phyloP scores from a whole-genome alignment of 2,888 invertebrate genomes.

The Sceliomorpha sp. region DNA sequence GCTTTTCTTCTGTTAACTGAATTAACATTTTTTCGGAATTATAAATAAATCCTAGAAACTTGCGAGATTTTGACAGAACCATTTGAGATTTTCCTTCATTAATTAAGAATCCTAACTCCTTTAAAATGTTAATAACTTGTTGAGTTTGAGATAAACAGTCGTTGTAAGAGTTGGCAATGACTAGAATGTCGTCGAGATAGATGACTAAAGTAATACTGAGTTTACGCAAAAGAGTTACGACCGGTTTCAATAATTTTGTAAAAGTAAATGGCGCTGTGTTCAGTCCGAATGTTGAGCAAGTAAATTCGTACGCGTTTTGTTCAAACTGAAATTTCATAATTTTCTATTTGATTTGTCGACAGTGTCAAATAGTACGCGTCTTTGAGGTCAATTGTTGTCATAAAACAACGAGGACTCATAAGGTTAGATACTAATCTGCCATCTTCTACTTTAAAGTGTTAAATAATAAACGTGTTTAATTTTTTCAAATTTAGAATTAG shows the following conservation, averaged over 20 bases:
- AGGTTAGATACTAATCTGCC: slow-evolving; percentile 28
- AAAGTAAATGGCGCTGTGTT: slow-evolving; percentile 21
- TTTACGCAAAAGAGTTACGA: no score
- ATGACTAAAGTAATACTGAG: no score
- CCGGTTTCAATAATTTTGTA: slow-evolving; percentile 25
- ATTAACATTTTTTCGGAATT: no score
- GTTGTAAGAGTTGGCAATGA: no score
- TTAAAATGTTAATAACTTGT: no score
- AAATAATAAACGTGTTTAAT: slow-evolving; percentile 41
- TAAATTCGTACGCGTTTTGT: slow-evolving; percentile 47
- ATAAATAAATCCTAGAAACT: no score
- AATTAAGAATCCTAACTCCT: no score
- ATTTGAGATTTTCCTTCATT: no score
- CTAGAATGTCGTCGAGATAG: no score
- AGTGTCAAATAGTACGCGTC: slow-evolving; percentile 45
- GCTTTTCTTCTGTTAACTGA: no score
- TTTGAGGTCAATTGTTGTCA: slow-evolving; percentile 43
- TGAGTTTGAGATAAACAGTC: no score
- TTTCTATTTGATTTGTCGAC: slow-evolving; percentile 30
- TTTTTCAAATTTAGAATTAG: slow-evolving; percentile 50
- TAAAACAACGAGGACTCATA: slow-evolving; percentile 25
- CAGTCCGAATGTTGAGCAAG: slow-evolving; percentile 41
- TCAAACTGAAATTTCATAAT: slow-evolving; percentile 50
- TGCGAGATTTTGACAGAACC: no score
- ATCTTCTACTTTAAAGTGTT: slow-evolving; percentile 55